Evolutionary conservation across 2,888 invertebrate genomes (phyloP).

Genomic region (Protodeltote pygarga): DNA sequence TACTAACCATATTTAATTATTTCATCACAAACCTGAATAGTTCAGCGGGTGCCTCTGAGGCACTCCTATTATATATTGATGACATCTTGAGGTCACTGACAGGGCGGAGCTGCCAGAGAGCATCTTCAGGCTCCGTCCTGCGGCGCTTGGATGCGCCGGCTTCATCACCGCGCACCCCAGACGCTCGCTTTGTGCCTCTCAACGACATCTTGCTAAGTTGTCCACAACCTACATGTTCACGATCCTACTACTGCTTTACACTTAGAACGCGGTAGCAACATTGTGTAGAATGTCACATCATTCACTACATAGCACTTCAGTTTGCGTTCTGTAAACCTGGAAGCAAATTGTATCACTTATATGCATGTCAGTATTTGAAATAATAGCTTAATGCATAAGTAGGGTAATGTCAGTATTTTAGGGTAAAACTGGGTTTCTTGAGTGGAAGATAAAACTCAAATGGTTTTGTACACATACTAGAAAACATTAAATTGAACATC

Average conservation of each 20-base stretch:
- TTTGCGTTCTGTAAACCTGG: slow-evolving; percentile 73
- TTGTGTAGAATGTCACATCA: slow-evolving; percentile 83
- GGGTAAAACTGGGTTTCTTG: no score
- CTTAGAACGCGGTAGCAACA: slow-evolving; percentile 83
- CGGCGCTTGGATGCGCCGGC: slow-evolving; percentile 80
- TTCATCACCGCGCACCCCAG: slow-evolving; percentile 78
- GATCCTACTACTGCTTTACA: slow-evolving; percentile 78
- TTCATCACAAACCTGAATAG: slow-evolving; percentile 88
- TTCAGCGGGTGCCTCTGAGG: slow-evolving; percentile 94
- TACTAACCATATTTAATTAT: slow-evolving; percentile 24
- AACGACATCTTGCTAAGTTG: slow-evolving; percentile 76
- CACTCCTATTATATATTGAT: slow-evolving; percentile 94
- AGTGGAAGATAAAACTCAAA: no score
- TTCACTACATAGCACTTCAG: slow-evolving; percentile 81
- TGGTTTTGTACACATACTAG: no score
- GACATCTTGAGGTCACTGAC: slow-evolving; percentile 95
- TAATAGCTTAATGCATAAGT: no score
- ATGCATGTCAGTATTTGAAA: no score
- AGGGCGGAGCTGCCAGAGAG: slow-evolving; percentile 93
- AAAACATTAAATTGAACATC: no score
- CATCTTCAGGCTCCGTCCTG: slow-evolving; percentile 79
- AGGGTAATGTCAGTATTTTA: no score
- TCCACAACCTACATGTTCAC: slow-evolving; percentile 84
- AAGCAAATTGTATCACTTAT: slow-evolving; percentile 40
- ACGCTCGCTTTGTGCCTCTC: slow-evolving; percentile 82